Percentiles rank a stretch among this genome's conserved stretches.
phyloP scores from a whole-genome alignment of 2,113 vertebrate species.

The Calcarius ornatus region DNA sequence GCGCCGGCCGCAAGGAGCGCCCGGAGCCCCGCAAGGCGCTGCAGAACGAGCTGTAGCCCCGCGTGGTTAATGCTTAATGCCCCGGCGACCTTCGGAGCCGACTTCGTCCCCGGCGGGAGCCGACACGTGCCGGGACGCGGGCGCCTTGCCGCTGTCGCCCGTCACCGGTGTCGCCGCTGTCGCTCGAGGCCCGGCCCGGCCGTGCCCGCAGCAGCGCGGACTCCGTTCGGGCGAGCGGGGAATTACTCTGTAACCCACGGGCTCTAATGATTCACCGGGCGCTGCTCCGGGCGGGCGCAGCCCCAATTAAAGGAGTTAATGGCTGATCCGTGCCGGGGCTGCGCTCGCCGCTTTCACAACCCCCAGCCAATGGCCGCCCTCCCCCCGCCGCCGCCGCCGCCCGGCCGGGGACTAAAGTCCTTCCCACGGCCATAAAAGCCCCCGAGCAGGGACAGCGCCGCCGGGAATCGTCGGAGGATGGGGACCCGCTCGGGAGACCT shows the following conservation, averaged over 20 bases:
- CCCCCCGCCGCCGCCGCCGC: background rate
- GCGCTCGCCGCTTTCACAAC: conserved; percentile 44
- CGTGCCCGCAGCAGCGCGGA: background rate
- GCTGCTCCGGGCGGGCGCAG: background rate
- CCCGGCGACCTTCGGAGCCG: conserved; percentile 35
- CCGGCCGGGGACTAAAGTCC: conserved; percentile 60
- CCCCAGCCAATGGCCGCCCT: background rate
- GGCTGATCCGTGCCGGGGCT: conserved; percentile 17
- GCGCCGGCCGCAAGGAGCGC: background rate
- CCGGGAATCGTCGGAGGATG: background rate
- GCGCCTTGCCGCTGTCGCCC: background rate
- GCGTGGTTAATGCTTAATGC: conserved; percentile 54
- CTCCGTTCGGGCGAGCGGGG: background rate
- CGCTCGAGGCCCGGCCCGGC: background rate
- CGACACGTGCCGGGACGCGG: background rate
- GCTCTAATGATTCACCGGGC: background rate
- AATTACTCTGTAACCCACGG: conserved; percentile 7
- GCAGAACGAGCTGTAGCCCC: conserved; percentile 46
- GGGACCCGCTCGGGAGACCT: conserved; percentile 19
- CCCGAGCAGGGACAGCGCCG: background rate
- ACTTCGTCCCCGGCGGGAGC: background rate
- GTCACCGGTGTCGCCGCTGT: background rate
- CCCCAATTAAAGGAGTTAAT: conserved; percentile 58
- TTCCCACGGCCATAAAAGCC: conserved; percentile 42
- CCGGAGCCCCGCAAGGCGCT: background rate